These are phyloP conservation scores for Podiceps cristatus DNA, from an alignment of 2,113 vertebrate species.

Conservation along the genomic window DNA sequence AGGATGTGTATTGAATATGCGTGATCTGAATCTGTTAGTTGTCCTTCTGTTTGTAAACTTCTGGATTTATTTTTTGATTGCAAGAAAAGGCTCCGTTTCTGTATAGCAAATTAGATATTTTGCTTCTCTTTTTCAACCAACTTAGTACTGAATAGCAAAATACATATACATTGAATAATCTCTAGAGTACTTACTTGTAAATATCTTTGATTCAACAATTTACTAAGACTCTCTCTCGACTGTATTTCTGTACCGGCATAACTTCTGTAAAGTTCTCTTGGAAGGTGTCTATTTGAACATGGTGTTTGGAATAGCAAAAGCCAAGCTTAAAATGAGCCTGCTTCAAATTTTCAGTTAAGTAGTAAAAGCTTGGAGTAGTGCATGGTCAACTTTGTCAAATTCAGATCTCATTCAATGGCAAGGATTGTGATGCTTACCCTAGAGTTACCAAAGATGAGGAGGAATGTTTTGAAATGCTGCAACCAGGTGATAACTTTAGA, in stretches of 20 bases:
- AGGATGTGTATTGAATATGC: rapidly evolving
- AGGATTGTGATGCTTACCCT: rapidly evolving
- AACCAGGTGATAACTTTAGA: neutral
- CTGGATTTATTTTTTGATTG: neutral
- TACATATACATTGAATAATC: neutral
- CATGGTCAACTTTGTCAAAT: neutral
- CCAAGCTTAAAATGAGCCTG: neutral
- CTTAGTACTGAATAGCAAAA: neutral
- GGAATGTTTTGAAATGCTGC: neutral
- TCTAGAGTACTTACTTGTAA: neutral
- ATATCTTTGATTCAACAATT: neutral
- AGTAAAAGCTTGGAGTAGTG: neutral
- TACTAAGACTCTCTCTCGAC: neutral
- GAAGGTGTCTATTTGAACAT: neutral
- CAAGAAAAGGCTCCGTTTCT: neutral
- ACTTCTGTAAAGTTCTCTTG: neutral
- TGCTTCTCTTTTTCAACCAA: neutral
- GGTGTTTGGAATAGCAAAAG: neutral
- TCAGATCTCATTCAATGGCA: neutral
- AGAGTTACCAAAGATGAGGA: neutral
- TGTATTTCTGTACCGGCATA: neutral
- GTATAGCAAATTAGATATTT: neutral
- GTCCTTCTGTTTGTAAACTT: neutral
- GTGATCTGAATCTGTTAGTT: neutral
- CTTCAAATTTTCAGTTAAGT: neutral